phyloP scores from a whole-genome alignment of 2,888 invertebrate species.

The Epistrophella euchroma region DNA sequence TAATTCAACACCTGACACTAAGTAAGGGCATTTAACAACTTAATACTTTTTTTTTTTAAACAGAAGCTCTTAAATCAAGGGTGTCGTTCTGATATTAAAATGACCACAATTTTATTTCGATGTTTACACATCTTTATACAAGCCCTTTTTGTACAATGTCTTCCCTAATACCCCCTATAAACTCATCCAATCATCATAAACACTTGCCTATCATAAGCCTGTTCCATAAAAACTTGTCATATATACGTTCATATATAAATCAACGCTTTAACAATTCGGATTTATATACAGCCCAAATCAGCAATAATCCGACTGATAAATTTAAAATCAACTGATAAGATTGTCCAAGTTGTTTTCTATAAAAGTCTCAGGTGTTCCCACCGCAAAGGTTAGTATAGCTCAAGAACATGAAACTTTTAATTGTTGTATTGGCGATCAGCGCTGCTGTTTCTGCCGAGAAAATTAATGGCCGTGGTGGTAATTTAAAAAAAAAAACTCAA shows the following conservation, averaged over 20 bases:
- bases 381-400: conserved; percentile 35
- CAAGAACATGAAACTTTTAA: conserved; percentile 79
- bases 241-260: no score
- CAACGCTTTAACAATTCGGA: neutral
- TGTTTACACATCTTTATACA: no score
- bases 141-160: neutral
- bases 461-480: conserved; percentile 38
- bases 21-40: no score
- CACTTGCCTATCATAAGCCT: conserved; percentile 24
- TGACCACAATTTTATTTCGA: no score
- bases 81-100: no score
- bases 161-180: conserved; percentile 2
- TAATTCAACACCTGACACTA: no score
- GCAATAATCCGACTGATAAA: conserved; percentile 52
- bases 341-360: conserved; percentile 37
- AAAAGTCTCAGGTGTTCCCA: conserved; percentile 28
- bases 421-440: conserved; percentile 79
- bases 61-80: no score
- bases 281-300: conserved; percentile 41
- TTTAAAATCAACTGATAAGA: conserved; percentile 42
- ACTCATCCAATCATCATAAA: neutral
- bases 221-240: neutral
- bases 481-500: neutral
- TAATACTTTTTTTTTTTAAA: no score
- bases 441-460: conserved; percentile 77